phyloP scores from a whole-genome alignment of 2,113 vertebrate genomes.

The Rhadina sibilatrix region DNA sequence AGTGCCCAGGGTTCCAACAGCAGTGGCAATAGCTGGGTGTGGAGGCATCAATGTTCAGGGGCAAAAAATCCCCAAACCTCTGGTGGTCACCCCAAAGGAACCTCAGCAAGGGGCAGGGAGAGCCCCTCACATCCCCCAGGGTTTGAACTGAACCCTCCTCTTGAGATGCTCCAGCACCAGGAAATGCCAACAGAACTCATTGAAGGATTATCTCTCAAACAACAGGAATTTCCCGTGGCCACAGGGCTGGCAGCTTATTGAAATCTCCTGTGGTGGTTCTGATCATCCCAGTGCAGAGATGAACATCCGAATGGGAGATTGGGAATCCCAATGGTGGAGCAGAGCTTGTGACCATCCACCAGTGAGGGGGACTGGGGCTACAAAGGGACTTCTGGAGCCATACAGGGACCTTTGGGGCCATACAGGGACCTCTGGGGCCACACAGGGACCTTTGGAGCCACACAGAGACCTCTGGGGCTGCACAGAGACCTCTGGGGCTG shows the following conservation, averaged over 20 bases:
- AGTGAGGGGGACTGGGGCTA: no score
- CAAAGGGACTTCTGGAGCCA: rapidly evolving
- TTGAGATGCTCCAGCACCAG: neutral
- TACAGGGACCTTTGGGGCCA: neutral
- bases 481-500: rapidly evolving
- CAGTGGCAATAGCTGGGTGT: rapidly evolving
- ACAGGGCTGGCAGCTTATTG: neutral
- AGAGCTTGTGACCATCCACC: rapidly evolving
- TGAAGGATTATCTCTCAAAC: neutral
- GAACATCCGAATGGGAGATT: no score
- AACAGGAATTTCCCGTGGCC: neutral
- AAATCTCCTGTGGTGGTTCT: rapidly evolving
- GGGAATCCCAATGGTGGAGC: rapidly evolving
- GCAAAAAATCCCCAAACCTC: rapidly evolving
- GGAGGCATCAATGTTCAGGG: rapidly evolving
- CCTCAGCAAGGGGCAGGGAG: neutral
- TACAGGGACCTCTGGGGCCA: rapidly evolving
- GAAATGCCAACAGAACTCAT: neutral
- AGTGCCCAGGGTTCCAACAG: no score
- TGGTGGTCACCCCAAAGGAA: neutral
- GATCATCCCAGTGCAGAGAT: neutral
- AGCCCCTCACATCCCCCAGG: neutral
- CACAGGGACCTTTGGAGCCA: neutral
- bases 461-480: rapidly evolving
- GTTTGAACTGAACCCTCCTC: neutral